Base-by-base conservation (phyloP, 2,888 invertebrate species). In the Lasioglossum figueresi region DNA sequence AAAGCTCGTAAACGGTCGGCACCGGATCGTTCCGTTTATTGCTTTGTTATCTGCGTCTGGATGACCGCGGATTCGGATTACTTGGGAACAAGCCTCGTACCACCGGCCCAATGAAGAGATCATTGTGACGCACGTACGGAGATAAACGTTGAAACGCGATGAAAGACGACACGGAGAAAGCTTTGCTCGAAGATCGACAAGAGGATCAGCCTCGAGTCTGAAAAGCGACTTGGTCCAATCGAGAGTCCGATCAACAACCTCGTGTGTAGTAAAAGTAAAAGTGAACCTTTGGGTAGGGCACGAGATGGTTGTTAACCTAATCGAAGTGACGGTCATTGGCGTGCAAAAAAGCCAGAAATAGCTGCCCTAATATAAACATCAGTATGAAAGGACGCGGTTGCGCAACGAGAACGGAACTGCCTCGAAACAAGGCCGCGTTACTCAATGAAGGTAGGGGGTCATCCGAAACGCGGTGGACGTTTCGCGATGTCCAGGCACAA, bases 161-260 rank as follows among this genome's bases (percentile, higher is more conserved):
- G 68, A 76, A 76, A 56, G 74, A 77, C 48, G 80, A 59, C 80
- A 27, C 78, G n/a, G 82, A 82, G 85, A 86, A 86, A 85, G 78
- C 72, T 31, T 16, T 31, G 27, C 59, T 59, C 59, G 59, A 12
- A 59, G 59, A 59, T 27, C 59, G 59, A 59, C 59, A 27, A 59
- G 59, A 27, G 59, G 27, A 59, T 27, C 59, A 14, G 59, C 27
- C 27, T 59, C 59, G 59, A 8, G 27, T 14, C 14, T 27, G 59
- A 59, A 59, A 59, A 59, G 27, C 59, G 27, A 4, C 59, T 59
- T 27, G 59, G 12, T 27, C 14, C 27, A 14, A 27, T 59, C 59
- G 59, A 4, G 59, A 12, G 59, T 59, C 14, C 59, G 59, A 59
- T 59, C 59, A 4, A 16, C 14, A 59, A 59, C 27, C 27, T 59